Conservation (phyloP, 2,888 invertebrate species). For the Machimus atricapillus region DNA sequence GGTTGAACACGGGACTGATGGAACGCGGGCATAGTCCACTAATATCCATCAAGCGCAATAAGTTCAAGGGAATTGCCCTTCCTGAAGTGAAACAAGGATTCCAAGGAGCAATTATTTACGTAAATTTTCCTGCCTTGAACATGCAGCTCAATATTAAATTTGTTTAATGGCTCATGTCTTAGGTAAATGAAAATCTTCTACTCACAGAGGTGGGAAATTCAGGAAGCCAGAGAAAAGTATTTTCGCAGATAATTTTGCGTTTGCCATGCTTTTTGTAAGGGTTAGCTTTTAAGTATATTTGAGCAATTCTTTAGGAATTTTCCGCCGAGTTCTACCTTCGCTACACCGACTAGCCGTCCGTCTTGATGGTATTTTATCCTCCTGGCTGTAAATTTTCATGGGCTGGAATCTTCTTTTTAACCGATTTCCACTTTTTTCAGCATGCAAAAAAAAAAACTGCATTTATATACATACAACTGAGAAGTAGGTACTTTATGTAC, state of each 20-base stretch:
- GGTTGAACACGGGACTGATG: not conserved
- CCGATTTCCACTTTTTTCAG: not conserved
- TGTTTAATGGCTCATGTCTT: constrained; percentile 29
- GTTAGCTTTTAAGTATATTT: constrained; percentile 2
- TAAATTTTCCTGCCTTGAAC: constrained; percentile 3
- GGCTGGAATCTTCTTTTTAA: not conserved
- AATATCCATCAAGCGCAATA: not conserved
- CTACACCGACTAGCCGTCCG: not conserved
- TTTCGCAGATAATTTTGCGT: constrained; percentile 18
- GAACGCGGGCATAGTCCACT: not conserved
- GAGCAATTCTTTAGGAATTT: constrained; percentile 19
- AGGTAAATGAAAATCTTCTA: constrained; percentile 18
- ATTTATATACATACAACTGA: not conserved
- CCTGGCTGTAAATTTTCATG: not conserved
- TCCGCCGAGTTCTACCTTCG: not conserved
- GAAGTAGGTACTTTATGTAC: not conserved
- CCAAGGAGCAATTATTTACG: not conserved
- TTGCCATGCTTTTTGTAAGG: not conserved
- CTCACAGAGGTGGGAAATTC: not conserved
- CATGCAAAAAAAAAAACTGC: not conserved
- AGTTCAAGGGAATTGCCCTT: not conserved
- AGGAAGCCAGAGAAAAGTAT: not conserved
- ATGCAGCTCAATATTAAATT: constrained; percentile 27
- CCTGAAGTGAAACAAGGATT: not conserved
- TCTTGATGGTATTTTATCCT: not conserved